These are phyloP conservation scores for Pseudomyrmex concolor DNA, from an alignment of 1,140 invertebrate genomes.

Conservation along the genomic window DNA sequence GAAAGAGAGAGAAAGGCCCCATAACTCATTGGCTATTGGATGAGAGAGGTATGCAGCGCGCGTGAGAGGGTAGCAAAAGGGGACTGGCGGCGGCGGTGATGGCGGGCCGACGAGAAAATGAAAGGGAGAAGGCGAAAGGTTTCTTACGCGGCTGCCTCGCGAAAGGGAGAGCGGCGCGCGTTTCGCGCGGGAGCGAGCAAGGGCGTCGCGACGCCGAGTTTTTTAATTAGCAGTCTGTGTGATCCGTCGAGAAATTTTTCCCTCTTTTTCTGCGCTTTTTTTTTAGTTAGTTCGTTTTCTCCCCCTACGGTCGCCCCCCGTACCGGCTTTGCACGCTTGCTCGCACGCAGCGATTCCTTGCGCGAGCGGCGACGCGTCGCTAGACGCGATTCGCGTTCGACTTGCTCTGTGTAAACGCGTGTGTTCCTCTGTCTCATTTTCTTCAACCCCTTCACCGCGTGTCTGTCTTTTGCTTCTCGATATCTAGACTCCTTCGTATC, in stretches of 20 bases:
- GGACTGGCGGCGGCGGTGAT: slow-evolving; percentile 20
- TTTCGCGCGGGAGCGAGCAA: slow-evolving; percentile 19
- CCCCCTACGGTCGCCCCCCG: not conserved
- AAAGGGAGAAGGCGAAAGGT: slow-evolving; percentile 54
- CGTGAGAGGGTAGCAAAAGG: slow-evolving; percentile 32
- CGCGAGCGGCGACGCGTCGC: not conserved
- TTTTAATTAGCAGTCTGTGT: slow-evolving; percentile 72
- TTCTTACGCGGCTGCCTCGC: slow-evolving; percentile 59
- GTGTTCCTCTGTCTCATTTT: slow-evolving; percentile 31
- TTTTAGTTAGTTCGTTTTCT: not conserved
- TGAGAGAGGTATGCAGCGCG: slow-evolving; percentile 20
- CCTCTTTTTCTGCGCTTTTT: not conserved
- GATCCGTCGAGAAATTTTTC: slow-evolving; percentile 63
- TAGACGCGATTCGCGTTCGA: not conserved
- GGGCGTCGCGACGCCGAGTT: slow-evolving; percentile 52
- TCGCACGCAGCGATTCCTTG: not conserved
- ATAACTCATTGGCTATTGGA: slow-evolving; percentile 58
- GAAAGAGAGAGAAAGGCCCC: slow-evolving; percentile 18
- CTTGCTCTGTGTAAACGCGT: not conserved
- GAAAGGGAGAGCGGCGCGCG: slow-evolving; percentile 9
- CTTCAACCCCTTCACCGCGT: not conserved
- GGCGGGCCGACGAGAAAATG: slow-evolving; percentile 54
- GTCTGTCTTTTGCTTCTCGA: not conserved
- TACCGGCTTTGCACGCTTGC: not conserved
- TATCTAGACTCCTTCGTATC: too few relatives aligned